Evolutionary conservation across 2,113 vertebrate species (phyloP).

Genomic region (Eublepharis macularius): DNA sequence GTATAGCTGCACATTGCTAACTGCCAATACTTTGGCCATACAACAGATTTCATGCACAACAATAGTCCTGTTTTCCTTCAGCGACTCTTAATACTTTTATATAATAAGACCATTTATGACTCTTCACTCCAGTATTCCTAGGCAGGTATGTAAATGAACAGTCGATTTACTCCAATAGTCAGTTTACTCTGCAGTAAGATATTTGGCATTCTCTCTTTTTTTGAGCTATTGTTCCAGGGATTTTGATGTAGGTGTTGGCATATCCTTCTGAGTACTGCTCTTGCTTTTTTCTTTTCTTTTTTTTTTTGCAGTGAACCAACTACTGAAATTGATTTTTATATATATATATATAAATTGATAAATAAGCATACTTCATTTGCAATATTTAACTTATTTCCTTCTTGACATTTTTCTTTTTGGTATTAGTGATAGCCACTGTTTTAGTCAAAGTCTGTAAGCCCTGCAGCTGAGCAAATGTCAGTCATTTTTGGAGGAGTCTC

Average conservation of each 20-base stretch:
- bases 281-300: constrained; percentile 65
- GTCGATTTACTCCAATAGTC: constrained; percentile 60
- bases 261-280: constrained; percentile 34
- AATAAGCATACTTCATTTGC: constrained; percentile 21
- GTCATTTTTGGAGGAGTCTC: too few species aligned
- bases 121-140: constrained; percentile 57
- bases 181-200: constrained; percentile 64
- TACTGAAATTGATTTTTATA: constrained; percentile 44
- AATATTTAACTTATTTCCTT: background rate
- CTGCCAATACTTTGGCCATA: constrained; percentile 32
- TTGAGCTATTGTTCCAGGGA: constrained; percentile 53
- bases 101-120: constrained; percentile 56
- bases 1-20: constrained; percentile 35
- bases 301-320: constrained; percentile 59
- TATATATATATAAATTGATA: constrained; percentile 25
- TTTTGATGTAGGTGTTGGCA: constrained; percentile 17
- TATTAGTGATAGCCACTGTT: background rate
- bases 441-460: background rate
- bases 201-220: constrained; percentile 63
- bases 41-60: constrained; percentile 40
- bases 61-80: constrained; percentile 54
- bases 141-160: constrained; percentile 52
- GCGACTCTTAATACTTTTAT: constrained; percentile 77
- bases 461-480: background rate
- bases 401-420: constrained; percentile 20